phyloP scores from a whole-genome alignment of 2,797 vertebrate species.

The Phoxinus dragarum region DNA sequence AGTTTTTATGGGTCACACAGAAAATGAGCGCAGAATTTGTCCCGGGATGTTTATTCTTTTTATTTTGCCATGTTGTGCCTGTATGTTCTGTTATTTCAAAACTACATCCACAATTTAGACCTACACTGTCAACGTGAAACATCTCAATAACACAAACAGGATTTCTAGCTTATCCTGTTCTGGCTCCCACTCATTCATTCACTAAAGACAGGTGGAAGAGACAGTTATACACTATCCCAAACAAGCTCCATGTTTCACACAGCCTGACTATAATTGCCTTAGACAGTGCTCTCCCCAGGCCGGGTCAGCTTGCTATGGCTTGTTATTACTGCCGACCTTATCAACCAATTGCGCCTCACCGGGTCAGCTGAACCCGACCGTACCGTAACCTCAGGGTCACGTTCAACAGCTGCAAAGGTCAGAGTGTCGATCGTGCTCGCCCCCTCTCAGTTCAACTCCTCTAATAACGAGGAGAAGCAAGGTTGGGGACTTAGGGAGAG shows the following conservation, averaged over 20 bases:
- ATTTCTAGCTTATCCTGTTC: neutral
- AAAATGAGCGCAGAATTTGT: constrained; percentile 58
- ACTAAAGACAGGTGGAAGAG: constrained; percentile 50
- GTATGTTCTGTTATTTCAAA: constrained; percentile 8
- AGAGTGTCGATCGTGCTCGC: constrained; percentile 55
- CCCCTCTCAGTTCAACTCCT: constrained; percentile 73
- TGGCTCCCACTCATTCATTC: neutral
- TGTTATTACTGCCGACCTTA: constrained; percentile 70
- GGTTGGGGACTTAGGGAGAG: constrained; percentile 56
- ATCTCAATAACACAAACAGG: constrained; percentile 20
- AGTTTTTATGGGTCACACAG: constrained; percentile 64
- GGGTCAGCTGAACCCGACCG: constrained; percentile 71
- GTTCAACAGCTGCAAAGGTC: constrained; percentile 78
- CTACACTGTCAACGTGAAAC: constrained; percentile 5
- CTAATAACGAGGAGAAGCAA: constrained; percentile 75
- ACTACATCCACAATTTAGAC: neutral
- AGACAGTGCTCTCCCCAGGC: constrained; percentile 66
- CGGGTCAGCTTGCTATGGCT: constrained; percentile 66
- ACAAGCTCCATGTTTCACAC: constrained; percentile 48
- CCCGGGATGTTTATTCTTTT: neutral
- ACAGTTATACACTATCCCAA: constrained; percentile 12
- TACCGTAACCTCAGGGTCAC: constrained; percentile 64
- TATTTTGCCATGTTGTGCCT: neutral
- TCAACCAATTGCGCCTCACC: constrained; percentile 67
- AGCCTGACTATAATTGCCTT: constrained; percentile 70